Conservation (phyloP, 2,113 vertebrate species). For the Petromus typicus region DNA sequence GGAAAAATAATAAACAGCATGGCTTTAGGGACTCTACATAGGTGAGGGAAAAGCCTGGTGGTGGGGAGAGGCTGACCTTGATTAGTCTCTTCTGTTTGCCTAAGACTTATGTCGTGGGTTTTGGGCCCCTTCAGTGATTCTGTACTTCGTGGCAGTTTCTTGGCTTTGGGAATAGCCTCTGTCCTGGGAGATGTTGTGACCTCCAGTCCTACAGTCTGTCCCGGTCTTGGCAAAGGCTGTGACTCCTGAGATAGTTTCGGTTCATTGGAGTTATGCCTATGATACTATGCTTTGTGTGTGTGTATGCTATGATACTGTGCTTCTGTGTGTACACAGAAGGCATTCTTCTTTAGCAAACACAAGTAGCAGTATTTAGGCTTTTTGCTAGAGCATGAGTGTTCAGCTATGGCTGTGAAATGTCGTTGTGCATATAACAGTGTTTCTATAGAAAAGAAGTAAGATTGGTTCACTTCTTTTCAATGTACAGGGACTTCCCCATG, state of each 20-base stretch:
- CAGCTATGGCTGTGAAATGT: not conserved
- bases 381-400: not conserved
- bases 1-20: not conserved
- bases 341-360: not conserved
- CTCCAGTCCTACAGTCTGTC: not conserved
- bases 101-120: not conserved
- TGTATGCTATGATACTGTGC: not conserved
- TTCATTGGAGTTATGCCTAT: not conserved
- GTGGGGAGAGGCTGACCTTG: not conserved
- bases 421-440: not conserved
- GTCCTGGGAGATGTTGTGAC: not conserved
- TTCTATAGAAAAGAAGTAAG: not conserved
- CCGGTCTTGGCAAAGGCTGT: conserved; percentile 4
- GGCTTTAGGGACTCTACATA: not conserved
- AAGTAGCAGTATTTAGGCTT: not conserved
- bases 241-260: not conserved
- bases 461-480: not conserved
- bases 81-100: not conserved
- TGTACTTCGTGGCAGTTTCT: not conserved
- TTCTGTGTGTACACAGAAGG: not conserved
- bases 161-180: not conserved
- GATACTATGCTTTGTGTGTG: not conserved
- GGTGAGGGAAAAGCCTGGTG: not conserved
- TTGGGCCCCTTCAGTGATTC: not conserved
- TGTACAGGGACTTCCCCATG: not conserved